phyloP scores from a whole-genome alignment of 2,797 vertebrate species.

The Sebastes flavidus region DNA sequence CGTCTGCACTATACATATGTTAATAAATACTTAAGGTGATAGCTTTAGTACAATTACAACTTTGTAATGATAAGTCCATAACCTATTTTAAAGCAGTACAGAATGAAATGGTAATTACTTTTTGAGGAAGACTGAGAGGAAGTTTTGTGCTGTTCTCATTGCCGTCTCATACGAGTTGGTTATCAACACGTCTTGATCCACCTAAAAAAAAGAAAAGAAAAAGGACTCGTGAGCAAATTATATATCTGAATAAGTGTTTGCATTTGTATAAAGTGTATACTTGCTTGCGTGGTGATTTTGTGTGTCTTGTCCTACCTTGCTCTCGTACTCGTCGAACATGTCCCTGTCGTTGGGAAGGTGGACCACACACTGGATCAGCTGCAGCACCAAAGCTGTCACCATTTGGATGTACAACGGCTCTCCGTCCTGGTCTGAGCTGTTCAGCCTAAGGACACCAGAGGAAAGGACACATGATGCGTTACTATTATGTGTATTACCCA shows the following conservation, averaged over 20 bases:
- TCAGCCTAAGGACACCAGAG: slow-evolving; percentile 83
- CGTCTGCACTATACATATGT: background rate
- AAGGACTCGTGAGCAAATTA: background rate
- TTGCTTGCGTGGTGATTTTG: background rate
- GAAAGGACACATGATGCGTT: background rate
- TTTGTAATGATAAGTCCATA: background rate
- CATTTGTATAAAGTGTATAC: background rate
- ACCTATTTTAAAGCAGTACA: background rate
- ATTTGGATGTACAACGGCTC: slow-evolving; percentile 98
- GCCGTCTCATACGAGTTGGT: slow-evolving; percentile 98
- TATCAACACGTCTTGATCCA: slow-evolving; percentile 96
- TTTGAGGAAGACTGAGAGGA: slow-evolving; percentile 97
- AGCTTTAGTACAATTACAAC: background rate
- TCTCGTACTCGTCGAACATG: slow-evolving; percentile 88
- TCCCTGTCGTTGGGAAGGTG: slow-evolving; percentile 92
- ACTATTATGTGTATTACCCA: background rate
- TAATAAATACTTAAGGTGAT: background rate
- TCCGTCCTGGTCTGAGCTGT: slow-evolving; percentile 95
- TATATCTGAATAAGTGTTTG: background rate
- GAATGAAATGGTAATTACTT: slow-evolving; percentile 83
- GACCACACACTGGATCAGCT: slow-evolving; percentile 98
- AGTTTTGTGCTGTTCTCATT: slow-evolving; percentile 98
- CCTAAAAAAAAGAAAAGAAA: slow-evolving; percentile 67
- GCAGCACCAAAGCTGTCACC: slow-evolving; percentile 96
- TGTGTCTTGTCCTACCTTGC: slow-evolving; percentile 82